Base-by-base conservation (phyloP, 2,888 invertebrate species). In the Micoletzkya japonica region DNA sequence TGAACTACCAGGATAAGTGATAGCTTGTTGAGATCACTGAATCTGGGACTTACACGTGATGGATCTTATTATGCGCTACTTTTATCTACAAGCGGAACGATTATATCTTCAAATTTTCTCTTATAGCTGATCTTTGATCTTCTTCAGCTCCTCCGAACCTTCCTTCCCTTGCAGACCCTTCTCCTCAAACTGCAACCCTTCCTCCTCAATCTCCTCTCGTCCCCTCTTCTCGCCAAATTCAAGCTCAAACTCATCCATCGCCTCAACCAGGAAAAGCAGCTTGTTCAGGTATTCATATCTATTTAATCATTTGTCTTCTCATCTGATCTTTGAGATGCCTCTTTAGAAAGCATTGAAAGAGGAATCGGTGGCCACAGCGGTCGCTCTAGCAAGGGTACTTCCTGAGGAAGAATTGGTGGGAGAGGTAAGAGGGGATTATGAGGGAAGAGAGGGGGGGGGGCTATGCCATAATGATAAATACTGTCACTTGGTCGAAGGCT, bases 231-330 rank as follows among this genome's bases (percentile, higher is more conserved):
- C 50, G 26, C 63, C 14, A 50, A 32, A n/a, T 50, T 63, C 50
- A 63, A 63, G 39, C 44, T 49, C 49, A 63, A 63, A 34, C 14
- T 63, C 20, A 63, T 63, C 50, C 26, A 63, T 50, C 63, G 63
- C 30, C 30, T 63, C 32, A 63, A 32, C 20, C 34, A 50, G 44
- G 63, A 63, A 14, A 63, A 63, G 50, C 7, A n/a, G 6, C 7
- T 14, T 7, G 14, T 36, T 24, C 63, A 63, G 63, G 63, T 63
- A 44, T 20, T 14, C 44, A n/a, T n/a, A n/a, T n/a, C n/a, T n/a
- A n/a, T n/a, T n/a, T n/a, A n/a, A n/a, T n/a, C n/a, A n/a, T n/a
- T n/a, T 44, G 14, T 44, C 14, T 44, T 44, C 44, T 44, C 20
- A 44, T 44, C 44, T 14, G 10, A 10, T 14, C 20, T 44, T 44